Evolutionary conservation across 2,888 invertebrate genomes (phyloP), one percentile per base, ranked within the genome.

Genomic region (Stomorhina lunata): DNA sequence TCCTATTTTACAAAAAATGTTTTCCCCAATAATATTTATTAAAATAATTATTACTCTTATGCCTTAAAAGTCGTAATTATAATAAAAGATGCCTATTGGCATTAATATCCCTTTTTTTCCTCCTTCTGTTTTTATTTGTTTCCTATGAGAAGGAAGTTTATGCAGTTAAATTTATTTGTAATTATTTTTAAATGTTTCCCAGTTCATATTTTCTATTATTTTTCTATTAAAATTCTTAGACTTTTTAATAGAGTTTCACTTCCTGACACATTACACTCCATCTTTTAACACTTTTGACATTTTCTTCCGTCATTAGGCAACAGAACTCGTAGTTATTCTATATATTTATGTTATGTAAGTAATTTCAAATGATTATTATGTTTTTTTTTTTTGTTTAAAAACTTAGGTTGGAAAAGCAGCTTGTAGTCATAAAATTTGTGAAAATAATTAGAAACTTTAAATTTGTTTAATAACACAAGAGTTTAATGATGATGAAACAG

Each of bases 331-430:
- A 15, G 17, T 2, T n/a, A 32, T 10, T 25, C 10, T 20, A 17
- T n/a, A n/a, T 15, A 12, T 34, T 34, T 4, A 4, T 40, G 25
- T 34, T 4, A 4, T 40, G 25, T 0, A n/a, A 53, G 25, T 40
- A 73, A 66, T 29, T 68, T 53, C 57, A 32, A n/a, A 43, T 61
- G 17, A 63, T 77, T 57, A 85, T 87, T 85, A 85, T 86, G 84
- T 86, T 85, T 85, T 86, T 84, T 85, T 86, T 86, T 69, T 85
- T 84, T 85, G 53, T 71, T 12, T 25, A 55, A 27, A 43, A 75
- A 72, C 9, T 34, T 1, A 37, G 29, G 15, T 73, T 12, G 4
- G 7, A 29, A 45, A 57, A 48, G 50, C 79, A 80, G 79, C 79
- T 50, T 72, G 79, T 65, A 57, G 72, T 61, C 50, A 66, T 80